These are phyloP conservation scores for Brachynemurus nebulosus DNA, from an alignment of 2,888 invertebrate species.

Conservation along the genomic window DNA sequence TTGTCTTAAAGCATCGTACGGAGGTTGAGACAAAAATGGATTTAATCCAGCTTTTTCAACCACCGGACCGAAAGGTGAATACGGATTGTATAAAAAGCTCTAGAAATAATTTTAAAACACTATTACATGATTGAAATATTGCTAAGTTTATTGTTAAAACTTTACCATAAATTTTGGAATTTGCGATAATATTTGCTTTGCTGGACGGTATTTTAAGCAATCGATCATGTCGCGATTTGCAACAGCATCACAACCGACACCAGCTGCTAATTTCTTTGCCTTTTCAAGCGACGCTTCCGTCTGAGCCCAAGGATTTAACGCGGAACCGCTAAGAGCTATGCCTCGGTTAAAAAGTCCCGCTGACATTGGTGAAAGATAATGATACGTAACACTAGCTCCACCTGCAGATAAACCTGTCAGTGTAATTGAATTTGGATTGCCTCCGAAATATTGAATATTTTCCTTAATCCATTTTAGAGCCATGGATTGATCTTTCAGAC, in stretches of 20 bases:
- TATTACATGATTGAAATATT: too few relatives aligned
- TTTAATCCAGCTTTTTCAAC: slow-evolving; percentile 39
- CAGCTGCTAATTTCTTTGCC: slow-evolving; percentile 38
- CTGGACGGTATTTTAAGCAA: slow-evolving; percentile 43
- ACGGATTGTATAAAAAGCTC: slow-evolving; percentile 51
- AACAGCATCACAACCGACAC: slow-evolving; percentile 43
- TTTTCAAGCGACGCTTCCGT: slow-evolving; percentile 37
- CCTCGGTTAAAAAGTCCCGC: slow-evolving; percentile 47
- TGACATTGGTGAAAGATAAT: slow-evolving; percentile 27
- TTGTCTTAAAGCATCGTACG: slow-evolving; percentile 42
- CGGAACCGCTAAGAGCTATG: slow-evolving; percentile 46
- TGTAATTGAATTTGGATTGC: slow-evolving; percentile 28
- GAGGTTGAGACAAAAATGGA: slow-evolving; percentile 50
- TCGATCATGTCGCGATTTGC: slow-evolving; percentile 38
- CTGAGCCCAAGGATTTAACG: slow-evolving; percentile 47
- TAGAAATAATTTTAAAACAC: slow-evolving; percentile 21
- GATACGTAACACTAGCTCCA: slow-evolving; percentile 28
- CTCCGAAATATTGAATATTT: slow-evolving; percentile 28
- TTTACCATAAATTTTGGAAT: too few relatives aligned
- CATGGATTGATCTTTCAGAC: slow-evolving; percentile 28
- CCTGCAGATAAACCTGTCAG: slow-evolving; percentile 29
- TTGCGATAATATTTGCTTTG: slow-evolving; percentile 36
- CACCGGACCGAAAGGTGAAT: slow-evolving; percentile 59
- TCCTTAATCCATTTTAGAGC: slow-evolving; percentile 28
- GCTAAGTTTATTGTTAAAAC: too few relatives aligned